A percentile compares a stretch with the other conserved stretches of the same genome.
Conservation (phyloP, 2,888 invertebrate species). For the Cephus rjabovi region DNA sequence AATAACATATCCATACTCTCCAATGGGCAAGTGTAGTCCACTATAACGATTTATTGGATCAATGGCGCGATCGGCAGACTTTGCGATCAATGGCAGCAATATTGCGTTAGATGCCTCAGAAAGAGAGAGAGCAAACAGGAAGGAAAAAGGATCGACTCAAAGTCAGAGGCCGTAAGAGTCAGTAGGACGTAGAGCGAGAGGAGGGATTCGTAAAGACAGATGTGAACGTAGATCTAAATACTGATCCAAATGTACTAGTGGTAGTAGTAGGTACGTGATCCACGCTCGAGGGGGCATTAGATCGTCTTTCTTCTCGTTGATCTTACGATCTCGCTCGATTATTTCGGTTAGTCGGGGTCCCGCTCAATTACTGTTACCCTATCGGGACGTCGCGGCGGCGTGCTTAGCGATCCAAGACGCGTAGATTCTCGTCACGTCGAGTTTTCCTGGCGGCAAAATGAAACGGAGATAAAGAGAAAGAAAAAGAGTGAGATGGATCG, state of each 20-base stretch:
- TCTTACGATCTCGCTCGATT: conserved; percentile 16
- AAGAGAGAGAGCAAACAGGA: conserved; percentile 14
- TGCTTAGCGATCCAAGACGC: neutral
- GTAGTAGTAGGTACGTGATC: conserved; percentile 52
- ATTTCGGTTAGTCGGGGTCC: conserved; percentile 10
- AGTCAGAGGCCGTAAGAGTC: neutral
- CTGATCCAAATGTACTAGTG: conserved; percentile 6
- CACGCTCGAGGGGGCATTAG: conserved; percentile 53
- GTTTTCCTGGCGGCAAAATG: neutral
- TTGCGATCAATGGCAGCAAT: neutral
- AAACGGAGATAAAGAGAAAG: neutral
- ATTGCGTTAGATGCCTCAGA: neutral
- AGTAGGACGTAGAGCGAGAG: conserved; percentile 12
- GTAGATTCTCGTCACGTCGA: neutral
- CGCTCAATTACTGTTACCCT: neutral
- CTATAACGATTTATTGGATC: neutral
- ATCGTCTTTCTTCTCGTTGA: conserved; percentile 39
- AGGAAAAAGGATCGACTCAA: conserved; percentile 20
- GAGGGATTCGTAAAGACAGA: conserved; percentile 26
- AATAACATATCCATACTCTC: neutral
- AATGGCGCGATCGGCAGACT: neutral
- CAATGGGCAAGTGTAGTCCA: neutral
- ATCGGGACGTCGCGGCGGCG: neutral
- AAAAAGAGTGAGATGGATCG: neutral
- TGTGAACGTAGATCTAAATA: conserved; percentile 5